These are phyloP conservation scores for Troides aeacus DNA, from an alignment of 2,888 invertebrate species.

Conservation along the genomic window DNA sequence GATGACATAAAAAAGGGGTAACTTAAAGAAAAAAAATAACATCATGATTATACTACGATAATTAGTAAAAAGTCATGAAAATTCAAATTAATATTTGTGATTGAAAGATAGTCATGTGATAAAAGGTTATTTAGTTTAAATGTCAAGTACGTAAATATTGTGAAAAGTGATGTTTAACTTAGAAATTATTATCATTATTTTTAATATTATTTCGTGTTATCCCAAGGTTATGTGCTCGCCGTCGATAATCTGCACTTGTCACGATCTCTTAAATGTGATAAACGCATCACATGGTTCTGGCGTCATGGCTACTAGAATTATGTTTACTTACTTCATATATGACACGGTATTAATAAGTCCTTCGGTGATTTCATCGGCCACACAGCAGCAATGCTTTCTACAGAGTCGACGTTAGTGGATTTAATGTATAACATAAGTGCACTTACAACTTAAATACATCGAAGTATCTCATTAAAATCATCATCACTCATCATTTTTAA, in stretches of 20 bases:
- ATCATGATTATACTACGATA: no score
- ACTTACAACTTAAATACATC: not conserved
- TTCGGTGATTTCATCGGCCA: slow-evolving; percentile 17
- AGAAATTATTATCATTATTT: slow-evolving; percentile 33
- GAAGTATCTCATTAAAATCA: not conserved
- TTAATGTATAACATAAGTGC: not conserved
- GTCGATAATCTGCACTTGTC: slow-evolving; percentile 61
- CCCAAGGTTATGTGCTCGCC: slow-evolving; percentile 40
- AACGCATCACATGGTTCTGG: slow-evolving; percentile 59
- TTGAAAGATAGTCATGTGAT: slow-evolving; percentile 19
- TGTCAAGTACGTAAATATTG: slow-evolving; percentile 12
- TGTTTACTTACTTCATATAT: slow-evolving; percentile 26
- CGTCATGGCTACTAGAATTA: slow-evolving; percentile 35
- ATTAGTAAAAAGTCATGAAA: not conserved
- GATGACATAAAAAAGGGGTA: no score
- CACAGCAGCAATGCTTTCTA: slow-evolving; percentile 27
- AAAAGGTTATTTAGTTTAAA: slow-evolving; percentile 7
- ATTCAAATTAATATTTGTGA: not conserved
- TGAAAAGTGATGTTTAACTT: slow-evolving; percentile 11
- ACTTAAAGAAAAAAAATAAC: no score
- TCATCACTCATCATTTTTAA: not conserved
- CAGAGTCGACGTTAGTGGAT: slow-evolving; percentile 4
- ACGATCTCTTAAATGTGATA: slow-evolving; percentile 63
- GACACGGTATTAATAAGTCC: slow-evolving; percentile 18
- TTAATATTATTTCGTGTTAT: slow-evolving; percentile 36